Conservation (phyloP, 2,888 invertebrate genomes). For the Mythimna impura region DNA sequence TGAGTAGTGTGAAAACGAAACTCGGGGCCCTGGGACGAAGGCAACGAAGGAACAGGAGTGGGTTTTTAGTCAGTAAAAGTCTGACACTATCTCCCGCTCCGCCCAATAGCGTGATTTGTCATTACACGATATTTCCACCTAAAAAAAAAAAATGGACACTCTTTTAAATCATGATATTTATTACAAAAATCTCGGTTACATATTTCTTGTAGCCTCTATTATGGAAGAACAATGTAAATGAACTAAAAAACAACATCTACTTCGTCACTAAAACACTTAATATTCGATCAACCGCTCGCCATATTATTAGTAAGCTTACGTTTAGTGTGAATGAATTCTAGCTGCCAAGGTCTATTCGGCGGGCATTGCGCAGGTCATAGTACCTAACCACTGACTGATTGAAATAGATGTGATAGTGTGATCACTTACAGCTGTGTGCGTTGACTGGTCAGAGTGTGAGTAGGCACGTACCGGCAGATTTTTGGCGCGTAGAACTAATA, state of each 20-base stretch:
- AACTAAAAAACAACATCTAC: neutral
- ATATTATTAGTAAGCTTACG: slow-evolving; percentile 21
- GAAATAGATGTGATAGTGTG: slow-evolving; percentile 31
- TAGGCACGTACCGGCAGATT: neutral
- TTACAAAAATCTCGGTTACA: too few species aligned
- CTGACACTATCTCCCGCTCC: too few species aligned
- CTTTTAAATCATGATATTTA: too few species aligned
- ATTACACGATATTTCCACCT: too few species aligned
- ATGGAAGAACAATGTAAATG: too few species aligned
- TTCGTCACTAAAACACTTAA: neutral
- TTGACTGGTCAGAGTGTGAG: neutral
- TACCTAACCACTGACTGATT: slow-evolving; percentile 46
- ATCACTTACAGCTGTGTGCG: slow-evolving; percentile 8
- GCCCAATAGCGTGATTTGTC: too few species aligned
- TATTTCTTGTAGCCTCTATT: too few species aligned
- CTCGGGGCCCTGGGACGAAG: too few species aligned
- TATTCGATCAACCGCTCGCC: slow-evolving; percentile 10
- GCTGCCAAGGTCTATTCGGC: slow-evolving; percentile 50
- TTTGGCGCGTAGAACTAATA: neutral
- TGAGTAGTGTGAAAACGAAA: too few species aligned
- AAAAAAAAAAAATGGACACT: too few species aligned
- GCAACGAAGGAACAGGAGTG: too few species aligned
- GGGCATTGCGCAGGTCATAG: slow-evolving; percentile 61
- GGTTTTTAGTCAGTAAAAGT: too few species aligned
- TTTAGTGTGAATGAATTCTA: slow-evolving; percentile 58